Base-by-base conservation (phyloP, 2,888 invertebrate genomes). In the Cheilosia vulpina region DNA sequence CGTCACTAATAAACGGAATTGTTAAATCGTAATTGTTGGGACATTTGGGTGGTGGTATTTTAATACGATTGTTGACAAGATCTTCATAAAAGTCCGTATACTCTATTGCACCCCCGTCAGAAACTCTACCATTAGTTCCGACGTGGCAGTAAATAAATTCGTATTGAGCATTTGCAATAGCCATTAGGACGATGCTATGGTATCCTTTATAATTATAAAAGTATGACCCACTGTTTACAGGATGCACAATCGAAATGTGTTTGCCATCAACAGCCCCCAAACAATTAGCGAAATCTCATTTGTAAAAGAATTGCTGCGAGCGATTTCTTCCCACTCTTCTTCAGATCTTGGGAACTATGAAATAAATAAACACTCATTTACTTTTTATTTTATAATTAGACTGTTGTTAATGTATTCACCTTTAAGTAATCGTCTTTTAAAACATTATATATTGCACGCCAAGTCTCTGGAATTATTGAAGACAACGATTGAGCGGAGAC, bases 381-480 rank as follows among this genome's bases (percentile, higher is more conserved):
- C 38, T 15, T 60, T 76, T 63, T 63, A 34, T 65, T 76, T 45
- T 58, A 76, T 43, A 13, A 31, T 15, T 52, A 21, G 50, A 53
- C 53, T 50, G 41, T 71, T n/a, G 34, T 21, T 52, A 19, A 21
- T 52, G 9, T 52, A 57, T 47, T 76, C 38, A 73, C 65, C 60
- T 78, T 77, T 17, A 78, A 73, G 58, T 31, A 77, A 55, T 68
- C n/a, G 53, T 53, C 50, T 57, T 24, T 50, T 45, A 52, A 73
- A 71, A n/a, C 52, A 58, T 71, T 60, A 71, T 57, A 58, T 63
- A 87, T 81, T 47, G 71, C 72, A 27, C 50, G 47, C 24, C 85
- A 82, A 17, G 62, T 85, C 60, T 85, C 81, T 34, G 73, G 68
- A 62, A 87, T 58, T 31, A 82, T 79, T 41, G 50, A 41, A 9